phyloP scores from a whole-genome alignment of 2,888 invertebrate genomes.

The Ophion obscuratus region DNA sequence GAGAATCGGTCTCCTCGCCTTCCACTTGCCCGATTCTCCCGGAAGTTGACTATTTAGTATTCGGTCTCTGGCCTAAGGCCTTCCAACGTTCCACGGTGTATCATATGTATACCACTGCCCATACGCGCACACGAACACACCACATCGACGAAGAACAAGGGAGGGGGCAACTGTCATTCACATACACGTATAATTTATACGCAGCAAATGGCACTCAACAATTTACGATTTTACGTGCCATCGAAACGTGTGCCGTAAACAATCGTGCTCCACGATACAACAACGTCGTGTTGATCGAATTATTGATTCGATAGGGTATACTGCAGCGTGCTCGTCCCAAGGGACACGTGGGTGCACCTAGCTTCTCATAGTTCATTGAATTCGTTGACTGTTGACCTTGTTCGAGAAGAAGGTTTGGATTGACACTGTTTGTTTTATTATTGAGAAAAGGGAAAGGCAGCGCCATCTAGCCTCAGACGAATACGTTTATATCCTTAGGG shows the following conservation, averaged over 20 bases:
- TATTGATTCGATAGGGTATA: constrained; percentile 25
- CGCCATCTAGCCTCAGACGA: no score
- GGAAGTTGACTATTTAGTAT: constrained; percentile 70
- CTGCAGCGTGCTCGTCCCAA: constrained; percentile 6
- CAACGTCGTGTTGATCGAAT: constrained; percentile 25
- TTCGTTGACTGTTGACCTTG: constrained; percentile 20
- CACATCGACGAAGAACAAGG: constrained; percentile 4
- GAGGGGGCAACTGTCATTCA: constrained; percentile 2
- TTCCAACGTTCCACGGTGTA: constrained; percentile 70
- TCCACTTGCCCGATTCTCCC: constrained; percentile 54
- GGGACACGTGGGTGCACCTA: constrained; percentile 17
- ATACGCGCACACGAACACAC: constrained; percentile 68
- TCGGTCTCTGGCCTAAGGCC: constrained; percentile 68
- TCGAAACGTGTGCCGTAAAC: constrained; percentile 47
- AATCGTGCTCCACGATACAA: constrained; percentile 1
- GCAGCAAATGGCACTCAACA: constrained; percentile 42
- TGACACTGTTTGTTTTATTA: background rate
- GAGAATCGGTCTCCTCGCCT: constrained; percentile 10
- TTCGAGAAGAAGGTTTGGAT: background rate
- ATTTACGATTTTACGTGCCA: constrained; percentile 64
- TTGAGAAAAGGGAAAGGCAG: no score
- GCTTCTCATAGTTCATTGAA: constrained; percentile 11
- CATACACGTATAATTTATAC: constrained; percentile 25
- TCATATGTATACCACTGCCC: constrained; percentile 49
- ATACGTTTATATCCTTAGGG: no score